Evolutionary conservation across 2,888 invertebrate species (phyloP).

Genomic region (Lepidocyrtinus sp.): DNA sequence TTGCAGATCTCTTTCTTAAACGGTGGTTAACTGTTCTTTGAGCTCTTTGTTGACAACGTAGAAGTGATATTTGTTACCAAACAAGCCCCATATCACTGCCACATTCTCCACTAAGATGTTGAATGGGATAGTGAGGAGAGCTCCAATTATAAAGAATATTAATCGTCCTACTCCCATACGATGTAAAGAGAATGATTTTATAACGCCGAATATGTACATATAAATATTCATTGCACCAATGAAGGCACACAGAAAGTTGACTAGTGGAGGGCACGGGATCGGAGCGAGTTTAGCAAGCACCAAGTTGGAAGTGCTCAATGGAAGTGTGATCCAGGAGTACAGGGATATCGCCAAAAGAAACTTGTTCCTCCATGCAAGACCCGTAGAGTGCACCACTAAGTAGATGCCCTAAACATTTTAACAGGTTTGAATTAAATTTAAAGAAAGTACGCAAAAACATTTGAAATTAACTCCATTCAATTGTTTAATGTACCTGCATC

Average conservation of each 20-base stretch:
- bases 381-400: slow-evolving; percentile 88
- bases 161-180: slow-evolving; percentile 87
- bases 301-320: slow-evolving; percentile 91
- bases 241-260: slow-evolving; percentile 91
- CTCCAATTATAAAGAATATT: slow-evolving; percentile 85
- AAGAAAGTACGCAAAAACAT: background rate
- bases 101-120: slow-evolving; percentile 95
- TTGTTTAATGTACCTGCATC: slow-evolving; percentile 76
- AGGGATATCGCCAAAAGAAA: slow-evolving; percentile 88
- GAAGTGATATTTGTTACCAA: slow-evolving; percentile 96
- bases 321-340: slow-evolving; percentile 97
- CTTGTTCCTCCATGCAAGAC: slow-evolving; percentile 85
- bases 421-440: background rate
- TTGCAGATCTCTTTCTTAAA: slow-evolving; percentile 50
- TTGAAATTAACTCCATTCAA: background rate
- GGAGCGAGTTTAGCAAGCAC: slow-evolving; percentile 88
- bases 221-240: slow-evolving; percentile 95
- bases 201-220: slow-evolving; percentile 98
- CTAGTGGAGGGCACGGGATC: slow-evolving; percentile 85
- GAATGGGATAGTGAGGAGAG: slow-evolving; percentile 91
- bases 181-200: slow-evolving; percentile 93
- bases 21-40: slow-evolving; percentile 70
- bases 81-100: slow-evolving; percentile 94
- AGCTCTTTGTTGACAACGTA: slow-evolving; percentile 96
- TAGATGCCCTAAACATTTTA: slow-evolving; percentile 82